Percentiles rank a stretch among this genome's conserved stretches.
These are phyloP conservation scores for Drosophila elegans DNA, from an alignment of 1,140 invertebrate genomes.

Conservation along the genomic window DNA sequence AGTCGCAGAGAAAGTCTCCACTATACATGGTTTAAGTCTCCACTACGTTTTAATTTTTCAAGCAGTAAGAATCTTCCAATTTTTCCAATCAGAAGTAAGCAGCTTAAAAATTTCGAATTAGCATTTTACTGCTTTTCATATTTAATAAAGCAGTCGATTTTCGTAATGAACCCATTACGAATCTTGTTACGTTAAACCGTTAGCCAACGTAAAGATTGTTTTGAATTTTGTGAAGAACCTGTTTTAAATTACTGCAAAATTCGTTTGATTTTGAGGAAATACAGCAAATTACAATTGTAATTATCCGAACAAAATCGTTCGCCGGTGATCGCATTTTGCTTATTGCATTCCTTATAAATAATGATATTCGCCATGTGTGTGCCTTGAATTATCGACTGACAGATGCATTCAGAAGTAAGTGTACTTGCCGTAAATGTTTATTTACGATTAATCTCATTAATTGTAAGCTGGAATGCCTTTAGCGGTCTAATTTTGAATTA, in stretches of 20 bases:
- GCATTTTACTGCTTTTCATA: too few relatives aligned
- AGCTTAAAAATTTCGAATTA: too few relatives aligned
- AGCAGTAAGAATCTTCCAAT: too few relatives aligned
- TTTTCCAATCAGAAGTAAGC: too few relatives aligned
- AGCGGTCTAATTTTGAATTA: constrained; percentile 5
- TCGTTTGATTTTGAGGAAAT: constrained; percentile 31
- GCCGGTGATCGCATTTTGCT: constrained; percentile 16
- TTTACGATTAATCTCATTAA: constrained; percentile 55
- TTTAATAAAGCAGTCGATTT: too few relatives aligned
- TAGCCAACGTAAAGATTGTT: constrained; percentile 1
- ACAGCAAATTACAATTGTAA: constrained; percentile 32
- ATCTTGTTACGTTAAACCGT: not conserved
- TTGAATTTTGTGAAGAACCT: constrained; percentile 11
- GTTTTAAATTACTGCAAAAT: constrained; percentile 13
- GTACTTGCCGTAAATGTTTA: constrained; percentile 39
- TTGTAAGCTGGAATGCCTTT: constrained; percentile 41
- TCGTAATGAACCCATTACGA: not conserved
- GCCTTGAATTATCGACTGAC: constrained; percentile 22
- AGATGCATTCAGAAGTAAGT: constrained; percentile 17
- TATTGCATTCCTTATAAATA: constrained; percentile 28
- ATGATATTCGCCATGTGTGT: constrained; percentile 20
- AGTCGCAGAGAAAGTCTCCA: too few relatives aligned
- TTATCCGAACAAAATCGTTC: constrained; percentile 21
- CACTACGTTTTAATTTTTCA: too few relatives aligned
- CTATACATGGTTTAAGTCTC: too few relatives aligned